Percentiles rank a stretch among this genome's conserved stretches.
phyloP scores from a whole-genome alignment of 2,113 vertebrate species.

The Probosciger aterrimus region DNA sequence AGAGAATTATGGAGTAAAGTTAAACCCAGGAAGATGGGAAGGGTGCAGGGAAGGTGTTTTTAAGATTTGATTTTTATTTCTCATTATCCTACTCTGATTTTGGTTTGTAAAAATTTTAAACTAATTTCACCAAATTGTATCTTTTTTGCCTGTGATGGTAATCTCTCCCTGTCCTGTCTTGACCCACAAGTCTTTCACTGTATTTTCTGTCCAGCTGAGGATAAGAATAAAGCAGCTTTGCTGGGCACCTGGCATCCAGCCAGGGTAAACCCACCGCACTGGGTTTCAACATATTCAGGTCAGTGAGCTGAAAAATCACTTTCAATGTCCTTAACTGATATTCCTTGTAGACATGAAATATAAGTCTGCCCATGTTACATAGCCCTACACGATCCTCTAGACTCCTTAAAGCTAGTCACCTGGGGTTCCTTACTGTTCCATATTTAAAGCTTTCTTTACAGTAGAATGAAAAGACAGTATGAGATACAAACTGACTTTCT shows the following conservation, averaged over 20 bases:
- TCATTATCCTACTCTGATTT: background rate
- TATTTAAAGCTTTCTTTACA: background rate
- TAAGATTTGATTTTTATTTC: background rate
- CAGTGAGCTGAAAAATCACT: background rate
- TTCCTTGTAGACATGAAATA: background rate
- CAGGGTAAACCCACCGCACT: background rate
- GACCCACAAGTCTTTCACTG: background rate
- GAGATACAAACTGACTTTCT: background rate
- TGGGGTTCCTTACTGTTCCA: background rate
- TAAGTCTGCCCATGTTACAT: background rate
- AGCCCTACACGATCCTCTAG: background rate
- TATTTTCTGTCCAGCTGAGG: background rate
- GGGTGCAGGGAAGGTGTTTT: background rate
- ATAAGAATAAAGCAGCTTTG: background rate
- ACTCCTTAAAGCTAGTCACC: background rate
- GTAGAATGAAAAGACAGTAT: background rate
- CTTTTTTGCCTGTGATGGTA: background rate
- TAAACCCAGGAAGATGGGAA: accelerated
- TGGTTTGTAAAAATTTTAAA: background rate
- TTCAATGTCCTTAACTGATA: background rate
- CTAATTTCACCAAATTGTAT: background rate
- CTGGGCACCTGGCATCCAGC: background rate
- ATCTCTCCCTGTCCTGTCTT: background rate
- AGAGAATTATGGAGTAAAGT: accelerated
- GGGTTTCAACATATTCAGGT: background rate